Base-by-base conservation (phyloP, 2,888 invertebrate genomes). In the Melanchra persicariae region DNA sequence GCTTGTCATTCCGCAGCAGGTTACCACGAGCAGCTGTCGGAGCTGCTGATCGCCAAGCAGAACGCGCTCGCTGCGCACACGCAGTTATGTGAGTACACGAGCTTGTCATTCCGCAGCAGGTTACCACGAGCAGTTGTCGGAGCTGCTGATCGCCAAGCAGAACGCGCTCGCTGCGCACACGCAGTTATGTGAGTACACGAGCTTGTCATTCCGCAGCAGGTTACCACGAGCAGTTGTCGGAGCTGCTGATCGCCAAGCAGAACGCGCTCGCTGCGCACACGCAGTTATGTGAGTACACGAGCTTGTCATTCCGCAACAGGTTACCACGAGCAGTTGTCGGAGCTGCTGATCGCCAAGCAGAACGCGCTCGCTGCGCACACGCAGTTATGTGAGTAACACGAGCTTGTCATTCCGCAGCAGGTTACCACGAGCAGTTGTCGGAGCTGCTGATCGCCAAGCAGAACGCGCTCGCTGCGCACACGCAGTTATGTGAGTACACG, bases 281-380 rank as follows among this genome's bases (percentile, higher is more conserved):
- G 82, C 95, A 95, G 74, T 86, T 95, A 65, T 96, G 96, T 96
- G 70, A 92, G 94, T 93, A 74, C 12, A 22, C n/a, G n/a, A n/a
- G n/a, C n/a, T n/a, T n/a, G n/a, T n/a, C n/a, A n/a, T n/a, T n/a
- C n/a, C n/a, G n/a, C n/a, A n/a, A n/a, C n/a, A 4, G 3, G 6
- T 6, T 94, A 92, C 85, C 93, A 93, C 87, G 91, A 91, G 15
- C 88, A 86, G 47, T 52, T 90, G n/a, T 60, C 93, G 0, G 96
- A 96, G 84, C 81, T 94, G 66, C 89, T 96, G 4, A 96, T 95
- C 68, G 95, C 96, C 3, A 96, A 96, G 65, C 96, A 96, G 78
- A 96, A 96, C 85, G 95, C 95, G 0, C 82, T 96, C 1, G 95
- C 96, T 0, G 96, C 96, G 58, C 95, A 95, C 85, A 92, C 94